Evolutionary conservation across 2,113 vertebrate genomes (phyloP), one percentile per base, ranked within the genome.

Genomic region (Dunckerocampus dactyliophorus): DNA sequence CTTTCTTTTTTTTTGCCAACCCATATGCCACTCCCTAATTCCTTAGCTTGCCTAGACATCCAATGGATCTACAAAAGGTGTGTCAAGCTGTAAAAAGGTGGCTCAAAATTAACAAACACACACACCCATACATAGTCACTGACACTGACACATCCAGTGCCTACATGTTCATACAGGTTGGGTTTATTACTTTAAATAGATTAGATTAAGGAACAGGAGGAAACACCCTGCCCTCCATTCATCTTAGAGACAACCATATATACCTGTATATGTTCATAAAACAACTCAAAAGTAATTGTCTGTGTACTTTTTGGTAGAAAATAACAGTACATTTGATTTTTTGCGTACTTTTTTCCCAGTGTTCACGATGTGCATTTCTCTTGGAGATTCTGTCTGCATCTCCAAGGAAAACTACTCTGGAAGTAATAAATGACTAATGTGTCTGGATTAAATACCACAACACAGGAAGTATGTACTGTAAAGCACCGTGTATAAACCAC

Each of bases 11-110:
- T 37, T 54, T 79, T 70, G 20, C 47, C 54, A 63, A 10, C 55
- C 71, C 55, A 9, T 49, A 62, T 57, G 65, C 82, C 85, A 67
- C 89, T 77, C 88, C 89, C 68, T 88, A 72, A 90, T 90, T 89
- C 87, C 87, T 85, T 24, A 59, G 73, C 89, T 78, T 89, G 88
- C 81, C 88, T 65, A 75, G 82, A 86, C 87, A 88, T 56, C 74
- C 73, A 58, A 50, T 51, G 20, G 58, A 71, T 24, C 54, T 63
- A 65, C 58, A 75, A 43, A 86, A 87, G 90, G 88, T 69, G 90
- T 90, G 87, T 83, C 85, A 54, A 72, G n/a, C 34, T 43, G 71
- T 87, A 80, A 72, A 65, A 77, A 82, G 69, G 65, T 78, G 71
- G 62, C 69, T 66, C 11, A 5, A 74, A 78, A 77, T 78, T 72